Evolutionary conservation across 2,888 invertebrate species (phyloP).

Genomic region (Copidosoma aretas): DNA sequence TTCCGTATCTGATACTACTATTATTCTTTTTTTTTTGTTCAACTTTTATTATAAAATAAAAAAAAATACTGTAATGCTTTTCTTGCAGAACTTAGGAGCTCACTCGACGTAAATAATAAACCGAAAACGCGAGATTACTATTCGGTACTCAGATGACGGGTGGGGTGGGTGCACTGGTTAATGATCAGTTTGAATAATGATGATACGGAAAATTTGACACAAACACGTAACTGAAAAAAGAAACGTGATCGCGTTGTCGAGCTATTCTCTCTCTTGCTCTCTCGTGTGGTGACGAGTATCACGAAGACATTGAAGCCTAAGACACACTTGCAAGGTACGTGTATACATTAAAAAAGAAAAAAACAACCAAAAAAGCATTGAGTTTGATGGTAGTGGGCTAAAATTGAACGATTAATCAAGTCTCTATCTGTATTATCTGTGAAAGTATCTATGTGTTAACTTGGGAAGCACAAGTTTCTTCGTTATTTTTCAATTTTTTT

Average conservation of each 20-base stretch:
- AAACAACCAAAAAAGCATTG: neutral
- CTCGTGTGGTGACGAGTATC: no score
- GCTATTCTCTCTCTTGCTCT: no score
- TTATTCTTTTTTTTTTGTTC: neutral
- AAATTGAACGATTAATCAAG: neutral
- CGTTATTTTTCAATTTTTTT: neutral
- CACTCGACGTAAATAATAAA: slow-evolving; percentile 1
- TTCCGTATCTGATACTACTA: neutral
- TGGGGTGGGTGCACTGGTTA: slow-evolving; percentile 38
- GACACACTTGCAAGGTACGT: neutral
- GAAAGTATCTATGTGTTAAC: neutral
- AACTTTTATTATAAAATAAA: neutral
- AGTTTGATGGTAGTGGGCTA: slow-evolving; percentile 1
- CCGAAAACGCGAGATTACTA: slow-evolving; percentile 21
- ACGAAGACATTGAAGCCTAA: no score
- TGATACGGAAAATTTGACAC: neutral
- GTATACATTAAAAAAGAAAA: neutral
- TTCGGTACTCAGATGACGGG: slow-evolving; percentile 3
- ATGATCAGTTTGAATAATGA: slow-evolving; percentile 32
- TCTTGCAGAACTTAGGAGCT: slow-evolving; percentile 34
- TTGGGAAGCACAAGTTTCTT: neutral
- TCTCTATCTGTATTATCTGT: neutral
- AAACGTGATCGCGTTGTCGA: neutral
- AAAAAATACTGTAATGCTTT: slow-evolving; percentile 20
- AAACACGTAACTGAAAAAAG: no score